Conservation (phyloP, 2,113 vertebrate genomes). For the Scomber japonicus region DNA sequence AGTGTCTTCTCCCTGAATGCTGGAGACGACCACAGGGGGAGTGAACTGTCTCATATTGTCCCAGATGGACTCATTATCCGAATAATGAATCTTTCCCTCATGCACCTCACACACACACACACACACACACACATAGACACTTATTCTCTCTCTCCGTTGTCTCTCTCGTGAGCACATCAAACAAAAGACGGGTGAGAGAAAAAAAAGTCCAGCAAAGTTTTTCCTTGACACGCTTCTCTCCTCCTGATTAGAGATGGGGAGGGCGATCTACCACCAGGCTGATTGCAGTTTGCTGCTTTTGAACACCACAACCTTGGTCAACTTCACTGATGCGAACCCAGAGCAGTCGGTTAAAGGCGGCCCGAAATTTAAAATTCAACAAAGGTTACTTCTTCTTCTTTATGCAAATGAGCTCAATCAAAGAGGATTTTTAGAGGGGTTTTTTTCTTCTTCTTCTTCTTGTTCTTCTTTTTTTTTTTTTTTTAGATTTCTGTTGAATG, state of each 20-base stretch:
- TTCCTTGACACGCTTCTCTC: constrained; percentile 41
- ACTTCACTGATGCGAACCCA: background rate
- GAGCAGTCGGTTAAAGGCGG: background rate
- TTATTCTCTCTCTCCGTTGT: constrained; percentile 7
- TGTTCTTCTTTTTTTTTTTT: background rate
- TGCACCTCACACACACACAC: constrained; percentile 17
- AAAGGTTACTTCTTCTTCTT: constrained; percentile 17
- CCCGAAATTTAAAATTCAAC: constrained; percentile 16
- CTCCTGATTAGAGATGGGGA: constrained; percentile 49
- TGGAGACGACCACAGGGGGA: constrained; percentile 64
- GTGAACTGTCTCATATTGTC: constrained; percentile 73
- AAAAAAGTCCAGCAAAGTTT: constrained; percentile 29
- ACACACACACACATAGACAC: background rate
- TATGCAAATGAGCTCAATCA: constrained; percentile 38
- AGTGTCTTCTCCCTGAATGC: constrained; percentile 60
- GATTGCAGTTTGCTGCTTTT: constrained; percentile 44
- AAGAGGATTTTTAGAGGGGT: background rate
- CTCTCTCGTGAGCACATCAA: constrained; percentile 68
- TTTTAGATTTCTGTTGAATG: constrained; percentile 12
- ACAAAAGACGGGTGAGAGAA: constrained; percentile 39
- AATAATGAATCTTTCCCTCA: constrained; percentile 61
- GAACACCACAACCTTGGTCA: constrained; percentile 44
- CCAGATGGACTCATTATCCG: constrained; percentile 77
- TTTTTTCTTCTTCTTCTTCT: no score
- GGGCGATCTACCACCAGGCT: constrained; percentile 32